Base-by-base conservation (phyloP, 1,140 invertebrate genomes). In the Trissolcus basalis region DNA sequence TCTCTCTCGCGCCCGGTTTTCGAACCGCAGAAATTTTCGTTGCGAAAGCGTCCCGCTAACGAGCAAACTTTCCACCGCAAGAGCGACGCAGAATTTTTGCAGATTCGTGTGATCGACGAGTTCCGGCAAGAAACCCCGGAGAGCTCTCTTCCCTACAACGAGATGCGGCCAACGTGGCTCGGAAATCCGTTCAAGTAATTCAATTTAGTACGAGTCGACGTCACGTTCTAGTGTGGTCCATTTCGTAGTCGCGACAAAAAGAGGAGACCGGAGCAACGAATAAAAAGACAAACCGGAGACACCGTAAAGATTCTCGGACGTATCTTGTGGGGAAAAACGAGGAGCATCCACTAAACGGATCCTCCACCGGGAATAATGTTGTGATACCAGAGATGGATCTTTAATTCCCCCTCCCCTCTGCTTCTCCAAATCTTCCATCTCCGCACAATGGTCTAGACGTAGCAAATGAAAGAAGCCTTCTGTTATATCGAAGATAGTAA, bases 161-260 rank as follows among this genome's bases (percentile, higher is more conserved):
- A 58, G 59, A 71, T 71, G 68, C 68, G 58, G 43, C 15, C 47
- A 71, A 58, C 54, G 44, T 51, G 45, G 47, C 45, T 71, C 47
- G 68, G 53, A 71, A 71, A 71, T 71, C 59, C 54, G 59, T 71
- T 63, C 56, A 63, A 64, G 68, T 71, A 71, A 71, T 71, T 71
- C 47, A 71, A 71, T 71, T 71, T 71, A 64, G 59, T 64, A 53
- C 47, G 19, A 72, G 69, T 72, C 69, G 48, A 64, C 60, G 56
- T 64, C 60, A 47, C 69, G 69, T 64, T 72, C 69, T 72, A 72
- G 69, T 64, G 60, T 64, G 69, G 69, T 72, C 69, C 69, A 72
- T 72, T 72, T 72, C 54, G 54, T 64, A 72, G 69, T 72, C 69
- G 54, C 53, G 63, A 65, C 59, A 64, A 65, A 65, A 60, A 65